Percentiles rank a stretch among this genome's conserved stretches.
Conservation (phyloP, 2,797 vertebrate genomes). For the Clamator glandarius region DNA sequence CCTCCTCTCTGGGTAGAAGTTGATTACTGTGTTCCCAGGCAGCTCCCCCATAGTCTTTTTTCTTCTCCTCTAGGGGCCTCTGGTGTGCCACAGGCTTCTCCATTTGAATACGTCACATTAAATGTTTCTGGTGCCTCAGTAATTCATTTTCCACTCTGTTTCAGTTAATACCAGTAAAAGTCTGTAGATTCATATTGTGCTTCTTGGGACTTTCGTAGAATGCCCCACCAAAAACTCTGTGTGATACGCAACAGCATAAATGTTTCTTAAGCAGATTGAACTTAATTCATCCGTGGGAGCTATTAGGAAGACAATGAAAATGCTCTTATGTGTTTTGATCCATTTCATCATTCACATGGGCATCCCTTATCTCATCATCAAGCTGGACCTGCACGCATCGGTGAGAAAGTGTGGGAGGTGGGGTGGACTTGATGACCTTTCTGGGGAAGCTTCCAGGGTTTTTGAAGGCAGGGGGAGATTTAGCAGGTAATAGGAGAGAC, state of each 20-base stretch:
- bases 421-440: neutral
- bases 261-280: neutral
- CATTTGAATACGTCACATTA: neutral
- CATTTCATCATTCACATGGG: neutral
- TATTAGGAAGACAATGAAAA: neutral
- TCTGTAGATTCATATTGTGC: neutral
- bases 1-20: neutral
- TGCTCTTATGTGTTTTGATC: neutral
- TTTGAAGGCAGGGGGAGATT: neutral
- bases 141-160: neutral
- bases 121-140: neutral
- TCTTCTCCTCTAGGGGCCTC: neutral
- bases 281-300: neutral
- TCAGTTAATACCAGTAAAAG: neutral
- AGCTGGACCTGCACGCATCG: neutral
- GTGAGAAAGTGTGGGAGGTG: neutral
- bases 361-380: neutral
- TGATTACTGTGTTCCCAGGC: neutral
- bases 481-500: neutral
- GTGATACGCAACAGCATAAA: neutral
- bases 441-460: neutral
- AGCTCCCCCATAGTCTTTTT: neutral
- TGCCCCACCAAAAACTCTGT: neutral
- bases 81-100: accelerated
- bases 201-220: neutral